Conservation (phyloP, 23 tunicate genomes). For the Trididemnum nubilum region DNA sequence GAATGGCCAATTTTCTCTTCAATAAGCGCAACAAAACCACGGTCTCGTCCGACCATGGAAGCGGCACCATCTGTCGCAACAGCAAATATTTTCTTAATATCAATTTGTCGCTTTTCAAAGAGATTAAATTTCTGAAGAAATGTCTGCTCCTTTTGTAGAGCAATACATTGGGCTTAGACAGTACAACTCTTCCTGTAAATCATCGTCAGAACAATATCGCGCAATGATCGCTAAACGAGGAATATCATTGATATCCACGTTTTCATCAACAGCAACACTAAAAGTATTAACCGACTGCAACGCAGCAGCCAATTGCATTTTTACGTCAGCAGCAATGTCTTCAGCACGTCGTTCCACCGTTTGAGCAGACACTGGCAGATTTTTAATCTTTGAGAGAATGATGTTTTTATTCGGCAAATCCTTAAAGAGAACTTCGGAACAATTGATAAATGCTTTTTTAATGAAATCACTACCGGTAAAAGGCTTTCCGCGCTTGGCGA, state of each 20-base stretch:
- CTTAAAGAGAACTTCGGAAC: conserved; percentile 45
- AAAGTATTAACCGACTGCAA: conserved; percentile 22
- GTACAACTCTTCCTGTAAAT: conserved; percentile 18
- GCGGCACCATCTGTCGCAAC: conserved; percentile 31
- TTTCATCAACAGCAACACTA: conserved; percentile 46
- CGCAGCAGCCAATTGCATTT: conserved; percentile 26
- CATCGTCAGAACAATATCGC: conserved; percentile 19
- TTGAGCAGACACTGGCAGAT: conserved; percentile 45
- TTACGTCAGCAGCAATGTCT: conserved; percentile 43
- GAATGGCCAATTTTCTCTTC: conserved; percentile 5
- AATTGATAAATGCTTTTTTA: conserved; percentile 35
- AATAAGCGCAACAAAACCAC: conserved; percentile 8
- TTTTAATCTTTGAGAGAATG: conserved; percentile 37
- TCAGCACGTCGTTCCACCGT: conserved; percentile 40
- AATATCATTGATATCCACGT: conserved; percentile 27
- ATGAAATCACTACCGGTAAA: conserved; percentile 47
- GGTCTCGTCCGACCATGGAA: conserved; percentile 15
- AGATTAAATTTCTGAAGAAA: background rate
- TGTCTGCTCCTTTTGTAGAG: conserved; percentile 21
- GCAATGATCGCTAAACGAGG: conserved; percentile 35
- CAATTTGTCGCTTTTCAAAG: background rate
- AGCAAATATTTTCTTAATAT: conserved; percentile 13
- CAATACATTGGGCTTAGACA: conserved; percentile 27
- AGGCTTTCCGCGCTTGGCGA: conserved; percentile 39
- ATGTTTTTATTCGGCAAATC: conserved; percentile 39